Base-by-base conservation (phyloP, 2,113 vertebrate species). In the Origma solitaria region DNA sequence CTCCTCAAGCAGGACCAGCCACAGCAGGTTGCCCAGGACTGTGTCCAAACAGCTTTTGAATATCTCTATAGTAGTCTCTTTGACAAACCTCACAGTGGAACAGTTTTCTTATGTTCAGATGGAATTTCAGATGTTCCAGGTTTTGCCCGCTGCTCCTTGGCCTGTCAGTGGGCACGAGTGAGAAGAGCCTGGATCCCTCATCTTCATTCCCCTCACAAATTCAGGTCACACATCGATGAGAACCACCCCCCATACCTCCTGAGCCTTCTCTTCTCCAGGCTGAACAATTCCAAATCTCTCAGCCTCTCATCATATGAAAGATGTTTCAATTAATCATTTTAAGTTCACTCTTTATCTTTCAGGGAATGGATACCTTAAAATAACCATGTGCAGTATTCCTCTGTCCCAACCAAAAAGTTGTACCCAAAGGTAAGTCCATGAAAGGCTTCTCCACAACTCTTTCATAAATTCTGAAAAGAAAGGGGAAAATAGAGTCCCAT, bases 361-460 rank as follows among this genome's bases (percentile, higher is more conserved):
- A 80, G 17, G 22, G 25, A 95, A 90, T 35, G 35, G 64, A 95
- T 98, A 99, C 99, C 99, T 99, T 99, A 96, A 99, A 99, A 96
- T 99, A 99, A 64, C 99, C 99, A 37, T 99, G 99, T 31, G 99
- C 99, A 33, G 98, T 98, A 96, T 99, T 99, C 95, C 99, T 98
- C 94, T 99, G 99, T 95, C 99, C 99, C 58, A 99, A 96, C 99
- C 99, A 99, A 97, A 99, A 98, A 9, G 98, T 98, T 57, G 99
- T 98, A 22, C 98, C 99, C 61, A 98, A 93, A 72, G 99, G 99
- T 84, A 99, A 98, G 92, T 99, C 98, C 98, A 99, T 99, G 86
- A 97, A 98, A 23, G 99, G 99, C 45, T 98, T 98, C 78, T 99
- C 98, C 78, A 99, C 98, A 79, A 99, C 98, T 95, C 99, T 98